Percentiles rank a stretch among this genome's conserved stretches.
These are phyloP conservation scores for Notarius lentiginosus DNA, from an alignment of 2,113 vertebrate species.

Conservation along the genomic window DNA sequence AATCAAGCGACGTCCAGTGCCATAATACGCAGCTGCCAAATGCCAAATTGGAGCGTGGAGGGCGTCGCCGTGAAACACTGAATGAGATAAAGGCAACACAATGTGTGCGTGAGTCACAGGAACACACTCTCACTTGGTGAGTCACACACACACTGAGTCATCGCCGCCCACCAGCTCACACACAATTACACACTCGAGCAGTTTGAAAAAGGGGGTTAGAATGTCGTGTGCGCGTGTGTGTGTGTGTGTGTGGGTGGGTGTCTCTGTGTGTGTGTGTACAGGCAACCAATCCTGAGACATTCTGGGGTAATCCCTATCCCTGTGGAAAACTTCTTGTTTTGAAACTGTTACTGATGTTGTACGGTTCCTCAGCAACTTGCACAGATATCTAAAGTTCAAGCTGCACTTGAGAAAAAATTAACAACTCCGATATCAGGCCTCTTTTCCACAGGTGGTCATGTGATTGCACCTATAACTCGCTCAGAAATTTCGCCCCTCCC, in stretches of 20 bases:
- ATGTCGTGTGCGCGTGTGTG: slow-evolving; percentile 55
- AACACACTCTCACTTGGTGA: slow-evolving; percentile 71
- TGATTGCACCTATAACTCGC: slow-evolving; percentile 3
- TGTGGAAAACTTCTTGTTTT: slow-evolving; percentile 49
- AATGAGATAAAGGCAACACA: slow-evolving; percentile 76
- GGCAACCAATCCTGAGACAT: slow-evolving; percentile 60
- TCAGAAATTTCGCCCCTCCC: neutral
- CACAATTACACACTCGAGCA: slow-evolving; percentile 56
- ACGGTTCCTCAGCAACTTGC: slow-evolving; percentile 35
- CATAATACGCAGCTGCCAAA: slow-evolving; percentile 21
- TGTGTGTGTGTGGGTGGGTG: slow-evolving; percentile 55
- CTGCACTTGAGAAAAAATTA: slow-evolving; percentile 25
- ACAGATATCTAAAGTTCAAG: slow-evolving; percentile 29
- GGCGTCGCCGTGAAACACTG: slow-evolving; percentile 47
- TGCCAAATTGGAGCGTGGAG: slow-evolving; percentile 43
- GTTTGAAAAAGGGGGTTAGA: slow-evolving; percentile 56
- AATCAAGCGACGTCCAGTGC: neutral
- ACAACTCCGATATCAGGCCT: neutral
- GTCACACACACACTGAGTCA: slow-evolving; percentile 74
- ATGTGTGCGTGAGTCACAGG: slow-evolving; percentile 74
- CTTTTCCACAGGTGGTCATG: neutral
- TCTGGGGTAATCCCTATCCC: slow-evolving; percentile 54
- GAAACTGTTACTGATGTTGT: slow-evolving; percentile 37
- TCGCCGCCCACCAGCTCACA: slow-evolving; percentile 68
- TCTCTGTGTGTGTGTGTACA: slow-evolving; percentile 42